Evolutionary conservation across 2,797 vertebrate genomes (phyloP).

Genomic region (Lemur catta): DNA sequence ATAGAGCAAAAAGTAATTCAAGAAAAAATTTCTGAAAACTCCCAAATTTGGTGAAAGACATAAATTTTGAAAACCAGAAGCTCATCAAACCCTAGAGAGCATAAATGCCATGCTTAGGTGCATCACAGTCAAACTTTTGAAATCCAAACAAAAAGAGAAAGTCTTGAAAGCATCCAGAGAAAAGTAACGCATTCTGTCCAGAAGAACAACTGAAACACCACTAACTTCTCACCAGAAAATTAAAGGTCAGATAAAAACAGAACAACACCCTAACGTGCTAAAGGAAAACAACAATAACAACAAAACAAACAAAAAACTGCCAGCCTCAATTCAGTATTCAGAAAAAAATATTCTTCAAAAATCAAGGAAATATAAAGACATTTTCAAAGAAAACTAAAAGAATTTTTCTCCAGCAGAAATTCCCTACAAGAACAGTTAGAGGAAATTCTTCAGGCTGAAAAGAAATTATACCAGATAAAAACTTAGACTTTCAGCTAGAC

Average conservation of each 20-base stretch:
- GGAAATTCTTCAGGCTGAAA: background rate
- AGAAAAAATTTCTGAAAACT: background rate
- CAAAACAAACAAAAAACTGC: background rate
- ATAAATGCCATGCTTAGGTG: background rate
- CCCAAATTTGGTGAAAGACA: background rate
- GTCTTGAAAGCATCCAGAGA: background rate
- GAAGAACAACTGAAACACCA: background rate
- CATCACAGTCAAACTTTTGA: background rate
- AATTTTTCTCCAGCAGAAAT: background rate
- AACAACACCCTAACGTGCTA: rapidly evolving
- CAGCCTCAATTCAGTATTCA: background rate
- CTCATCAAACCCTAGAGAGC: background rate
- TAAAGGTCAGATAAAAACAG: background rate
- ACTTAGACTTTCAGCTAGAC: background rate
- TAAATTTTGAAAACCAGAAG: background rate
- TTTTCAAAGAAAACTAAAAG: background rate
- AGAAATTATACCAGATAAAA: background rate
- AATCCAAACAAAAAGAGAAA: background rate
- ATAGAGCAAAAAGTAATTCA: background rate
- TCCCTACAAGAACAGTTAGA: background rate
- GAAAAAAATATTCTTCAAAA: background rate
- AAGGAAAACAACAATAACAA: background rate
- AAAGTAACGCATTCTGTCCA: background rate
- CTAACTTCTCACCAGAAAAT: background rate
- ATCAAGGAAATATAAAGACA: background rate